Evolutionary conservation across 2,888 invertebrate species (phyloP), one percentile per base, ranked within the genome.

Genomic region (Pantelozetes paolii): DNA sequence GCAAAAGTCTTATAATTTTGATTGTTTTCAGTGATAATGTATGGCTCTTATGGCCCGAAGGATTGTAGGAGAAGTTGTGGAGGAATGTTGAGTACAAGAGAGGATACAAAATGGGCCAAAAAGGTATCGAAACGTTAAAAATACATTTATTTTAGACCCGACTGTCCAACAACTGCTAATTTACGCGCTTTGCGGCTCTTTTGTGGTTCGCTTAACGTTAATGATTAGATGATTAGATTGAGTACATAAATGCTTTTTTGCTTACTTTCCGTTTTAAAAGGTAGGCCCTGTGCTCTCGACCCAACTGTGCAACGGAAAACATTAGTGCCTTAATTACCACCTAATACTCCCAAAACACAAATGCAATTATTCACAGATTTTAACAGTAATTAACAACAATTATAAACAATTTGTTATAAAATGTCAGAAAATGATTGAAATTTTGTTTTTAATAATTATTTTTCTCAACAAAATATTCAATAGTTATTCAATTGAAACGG

Each of bases 131-230:
- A 59, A 54, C 26, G 48, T 54, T 54, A 23, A 59, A 30, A 59
- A 59, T 59, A 28, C 30, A 59, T 59, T 59, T 30, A 30, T 59
- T 59, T 59, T 59, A 20, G 28, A 15, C 28, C 54, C 30, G 30
- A 59, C 28, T 59, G 59, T 59, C 59, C 28, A 59, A 59, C 28
- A 59, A 59, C 28, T 59, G 59, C 59, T 59, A 59, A 59, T 59
- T 59, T 59, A 20, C 59, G 13, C 59, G 28, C 15, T 59, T 59
- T 59, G 59, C 59, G 59, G 59, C 59, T 59, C 59, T 59, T 59
- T 59, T 59, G 59, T 59, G 59, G 59, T 59, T 30, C 9, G 30
- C 59, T 59, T 59, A 59, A 59, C 28, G 59, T 59, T 59, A 8
- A 59, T 59, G 8, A 59, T 59, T 59, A 59, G 28, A 59, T 59